Evolutionary conservation across 2,888 invertebrate genomes (phyloP), one percentile per base, ranked within the genome.

Genomic region (Volucella inflata): DNA sequence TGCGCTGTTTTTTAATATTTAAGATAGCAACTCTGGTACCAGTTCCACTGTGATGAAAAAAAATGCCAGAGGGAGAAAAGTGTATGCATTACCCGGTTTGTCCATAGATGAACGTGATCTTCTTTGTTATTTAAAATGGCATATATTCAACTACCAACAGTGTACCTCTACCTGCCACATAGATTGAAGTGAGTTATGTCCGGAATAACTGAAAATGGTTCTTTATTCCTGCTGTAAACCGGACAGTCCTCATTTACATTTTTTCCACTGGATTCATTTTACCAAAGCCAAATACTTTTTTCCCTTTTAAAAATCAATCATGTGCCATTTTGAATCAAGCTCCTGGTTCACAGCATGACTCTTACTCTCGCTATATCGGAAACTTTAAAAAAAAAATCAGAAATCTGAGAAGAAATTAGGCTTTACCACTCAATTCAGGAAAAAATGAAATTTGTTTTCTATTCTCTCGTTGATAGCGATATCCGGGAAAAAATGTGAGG

Each of bases 381-480:
- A 62, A 0, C 2, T 44, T 48, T 12, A 38, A 51, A 3, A 64
- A 38, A 30, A 21, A 67, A 44, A 21, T 21, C 16, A 50, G 1
- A 46, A 14, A 30, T 17, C 57, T 11, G 51, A 42, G 36, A 67
- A 65, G 70, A 84, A 75, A 84, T 80, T 84, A 80, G 75, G 80
- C 80, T 75, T 80, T 71, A 84, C 75, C 70, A 80, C 84, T 84
- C 84, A 84, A 84, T 84, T 75, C 84, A 80, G 59, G 75, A 80
- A 68, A n/a, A 83, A 80, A 84, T 75, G 79, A 80, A 84, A 84
- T 80, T 84, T 84, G 84, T 84, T 84, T 84, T 84, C 84, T 84
- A 84, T 84, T 84, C 80, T 75, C 75, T 75, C 75, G 71, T 80
- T 75, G 84, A 84, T 84, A 75, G 84, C 71, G 84, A 80, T 80